These are phyloP conservation scores for Aromia moschata DNA, from an alignment of 2,888 invertebrate species.

Conservation along the genomic window DNA sequence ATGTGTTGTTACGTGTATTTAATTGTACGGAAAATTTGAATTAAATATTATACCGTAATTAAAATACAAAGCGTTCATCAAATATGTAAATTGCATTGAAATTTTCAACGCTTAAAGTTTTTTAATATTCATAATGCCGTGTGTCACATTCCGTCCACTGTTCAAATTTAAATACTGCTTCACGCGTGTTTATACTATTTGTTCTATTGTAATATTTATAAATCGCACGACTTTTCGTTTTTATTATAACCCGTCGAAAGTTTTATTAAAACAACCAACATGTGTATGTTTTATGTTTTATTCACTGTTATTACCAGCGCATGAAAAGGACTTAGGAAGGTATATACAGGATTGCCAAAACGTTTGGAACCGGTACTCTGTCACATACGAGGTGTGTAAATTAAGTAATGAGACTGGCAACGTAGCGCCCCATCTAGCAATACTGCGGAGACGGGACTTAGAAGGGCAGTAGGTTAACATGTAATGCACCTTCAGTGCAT, in stretches of 20 bases:
- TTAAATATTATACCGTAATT: constrained; percentile 64
- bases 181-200: constrained; percentile 34
- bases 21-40: constrained; percentile 64
- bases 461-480: too few species aligned
- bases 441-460: too few species aligned
- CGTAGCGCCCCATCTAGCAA: too few species aligned
- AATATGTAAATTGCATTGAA: constrained; percentile 63
- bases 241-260: constrained; percentile 21
- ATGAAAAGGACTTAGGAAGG: constrained; percentile 1
- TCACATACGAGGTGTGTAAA: too few species aligned
- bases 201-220: constrained; percentile 31
- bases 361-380: too few species aligned
- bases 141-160: constrained; percentile 30
- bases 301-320: constrained; percentile 3
- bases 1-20: constrained; percentile 59
- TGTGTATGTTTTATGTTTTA: constrained; percentile 15
- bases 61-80: constrained; percentile 65
- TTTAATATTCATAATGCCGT: constrained; percentile 60
- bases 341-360: too few species aligned
- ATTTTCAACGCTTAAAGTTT: constrained; percentile 62
- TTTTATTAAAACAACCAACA: constrained; percentile 18
- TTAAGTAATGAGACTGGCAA: too few species aligned
- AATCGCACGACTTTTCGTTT: constrained; percentile 25
- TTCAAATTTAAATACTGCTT: constrained; percentile 53
- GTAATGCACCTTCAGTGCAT: too few species aligned